Conservation (phyloP, 2,113 vertebrate genomes). For the Brevimyrus niger region DNA sequence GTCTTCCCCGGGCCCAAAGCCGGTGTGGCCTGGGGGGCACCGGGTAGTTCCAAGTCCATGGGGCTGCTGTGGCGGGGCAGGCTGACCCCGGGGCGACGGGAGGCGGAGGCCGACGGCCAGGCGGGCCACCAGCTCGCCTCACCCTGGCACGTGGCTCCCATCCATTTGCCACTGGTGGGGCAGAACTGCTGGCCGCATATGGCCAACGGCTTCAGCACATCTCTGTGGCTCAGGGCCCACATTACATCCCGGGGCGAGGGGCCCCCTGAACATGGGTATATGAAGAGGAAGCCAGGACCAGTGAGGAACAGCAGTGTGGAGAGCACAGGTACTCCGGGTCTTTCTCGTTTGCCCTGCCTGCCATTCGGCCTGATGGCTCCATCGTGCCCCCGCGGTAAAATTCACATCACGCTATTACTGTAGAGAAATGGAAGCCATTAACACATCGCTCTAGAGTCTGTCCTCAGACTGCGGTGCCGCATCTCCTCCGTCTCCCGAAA, state of each 20-base stretch:
- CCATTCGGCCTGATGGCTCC: neutral
- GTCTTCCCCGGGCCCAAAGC: constrained; percentile 56
- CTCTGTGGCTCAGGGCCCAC: constrained; percentile 75
- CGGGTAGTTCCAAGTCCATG: constrained; percentile 44
- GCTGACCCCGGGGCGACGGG: constrained; percentile 59
- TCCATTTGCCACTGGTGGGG: constrained; percentile 84
- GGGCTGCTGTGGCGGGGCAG: constrained; percentile 59
- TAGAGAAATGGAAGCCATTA: neutral
- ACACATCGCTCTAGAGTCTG: neutral
- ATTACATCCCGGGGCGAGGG: constrained; percentile 40
- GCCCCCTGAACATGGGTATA: constrained; percentile 50
- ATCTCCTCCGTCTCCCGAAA: neutral
- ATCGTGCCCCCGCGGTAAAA: neutral
- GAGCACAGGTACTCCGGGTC: constrained; percentile 50
- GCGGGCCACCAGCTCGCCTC: constrained; percentile 65
- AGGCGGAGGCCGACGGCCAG: constrained; percentile 52
- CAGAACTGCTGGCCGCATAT: constrained; percentile 98
- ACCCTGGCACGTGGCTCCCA: constrained; percentile 84
- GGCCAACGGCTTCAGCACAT: constrained; percentile 87
- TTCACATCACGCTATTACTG: neutral
- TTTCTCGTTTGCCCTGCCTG: neutral
- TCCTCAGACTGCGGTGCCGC: neutral
- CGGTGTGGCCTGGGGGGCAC: constrained; percentile 39
- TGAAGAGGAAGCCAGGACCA: constrained; percentile 42
- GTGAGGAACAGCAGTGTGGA: constrained; percentile 52